Percentiles rank a stretch among this genome's conserved stretches.
These are phyloP conservation scores for Labeo catla DNA, from an alignment of 2,113 vertebrate genomes.

Conservation along the genomic window DNA sequence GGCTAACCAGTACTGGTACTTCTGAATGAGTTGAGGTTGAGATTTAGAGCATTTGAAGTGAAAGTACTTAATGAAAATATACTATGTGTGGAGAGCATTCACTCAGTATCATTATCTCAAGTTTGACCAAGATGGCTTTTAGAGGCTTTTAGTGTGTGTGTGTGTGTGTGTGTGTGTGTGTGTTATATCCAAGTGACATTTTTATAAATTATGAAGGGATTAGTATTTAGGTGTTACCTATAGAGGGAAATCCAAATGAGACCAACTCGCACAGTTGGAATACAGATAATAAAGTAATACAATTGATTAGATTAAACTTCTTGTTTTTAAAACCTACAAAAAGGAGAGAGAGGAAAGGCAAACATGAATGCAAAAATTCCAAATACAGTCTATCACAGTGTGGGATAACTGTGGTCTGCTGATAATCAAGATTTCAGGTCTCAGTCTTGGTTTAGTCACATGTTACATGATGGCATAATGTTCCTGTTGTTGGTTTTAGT, in stretches of 20 bases:
- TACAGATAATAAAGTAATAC: rapidly evolving
- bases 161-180: too few species aligned
- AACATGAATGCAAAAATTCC: neutral
- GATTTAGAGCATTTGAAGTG: too few species aligned
- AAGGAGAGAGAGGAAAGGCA: neutral
- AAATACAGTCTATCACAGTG: neutral
- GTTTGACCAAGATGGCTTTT: too few species aligned
- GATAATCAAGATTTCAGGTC: neutral
- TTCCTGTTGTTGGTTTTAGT: neutral
- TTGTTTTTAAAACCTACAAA: too few species aligned
- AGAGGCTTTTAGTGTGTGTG: too few species aligned
- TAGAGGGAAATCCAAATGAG: neutral
- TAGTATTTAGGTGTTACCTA: neutral
- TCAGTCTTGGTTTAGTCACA: neutral
- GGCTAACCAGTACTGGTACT: too few species aligned
- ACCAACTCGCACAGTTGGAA: rapidly evolving
- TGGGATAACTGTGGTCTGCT: neutral
- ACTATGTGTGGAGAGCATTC: too few species aligned
- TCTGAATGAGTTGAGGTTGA: too few species aligned
- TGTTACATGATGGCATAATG: neutral
- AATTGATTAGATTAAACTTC: too few species aligned
- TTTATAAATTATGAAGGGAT: neutral
- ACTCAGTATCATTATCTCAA: too few species aligned
- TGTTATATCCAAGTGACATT: neutral
- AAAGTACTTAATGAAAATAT: too few species aligned